Evolutionary conservation across 2,888 invertebrate genomes (phyloP), one percentile per base, ranked within the genome.

Genomic region (Hirtodrosophila trivittata): DNA sequence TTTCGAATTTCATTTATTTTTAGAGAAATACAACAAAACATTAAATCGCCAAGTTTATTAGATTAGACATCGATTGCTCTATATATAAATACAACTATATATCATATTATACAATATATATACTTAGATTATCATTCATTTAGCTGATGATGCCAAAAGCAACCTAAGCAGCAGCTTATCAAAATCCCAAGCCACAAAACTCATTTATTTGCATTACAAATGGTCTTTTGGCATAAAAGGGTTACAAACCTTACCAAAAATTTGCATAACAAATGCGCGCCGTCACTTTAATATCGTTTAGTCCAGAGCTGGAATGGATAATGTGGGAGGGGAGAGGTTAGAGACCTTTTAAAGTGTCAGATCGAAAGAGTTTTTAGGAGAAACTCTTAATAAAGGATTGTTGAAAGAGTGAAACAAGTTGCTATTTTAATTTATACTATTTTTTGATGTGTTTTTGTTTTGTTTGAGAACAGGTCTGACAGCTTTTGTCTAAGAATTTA

Each of bases 261-360:
- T 81, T 77, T 69, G 69, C 74, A 82, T 82, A 86, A 63, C 52
- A 74, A 82, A 84, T 66, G 63, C 46, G 63, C 46, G 14, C 16
- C 26, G 9, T 38, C 12, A 21, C 42, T 62, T 32, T 37, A 46
- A 62, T 50, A 50, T 62, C 49, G 41, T 39, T 46, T 30, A 64
- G 51, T 46, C 35, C 13, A 18, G 14, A 8, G 32, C 3, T 32
- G n/a, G 12, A n/a, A 7, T 13, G 38, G n/a, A n/a, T n/a, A n/a
- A n/a, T 14, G 41, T 12, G 18, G 28, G n/a, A 18, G 9, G 18
- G 28, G 30, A 10, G 16, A 21, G 13, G 13, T n/a, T 30, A 21
- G 18, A n/a, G 18, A 21, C 3, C 18, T 21, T 21, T 21, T 3
- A 21, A 21, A 21, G 18, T 5, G 18, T 3, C 18, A 21, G 18